A percentile compares a stretch with the other conserved stretches of the same genome.
Evolutionary conservation across 2,888 invertebrate species (phyloP).

Genomic region (Synanthedon formicaeformis): DNA sequence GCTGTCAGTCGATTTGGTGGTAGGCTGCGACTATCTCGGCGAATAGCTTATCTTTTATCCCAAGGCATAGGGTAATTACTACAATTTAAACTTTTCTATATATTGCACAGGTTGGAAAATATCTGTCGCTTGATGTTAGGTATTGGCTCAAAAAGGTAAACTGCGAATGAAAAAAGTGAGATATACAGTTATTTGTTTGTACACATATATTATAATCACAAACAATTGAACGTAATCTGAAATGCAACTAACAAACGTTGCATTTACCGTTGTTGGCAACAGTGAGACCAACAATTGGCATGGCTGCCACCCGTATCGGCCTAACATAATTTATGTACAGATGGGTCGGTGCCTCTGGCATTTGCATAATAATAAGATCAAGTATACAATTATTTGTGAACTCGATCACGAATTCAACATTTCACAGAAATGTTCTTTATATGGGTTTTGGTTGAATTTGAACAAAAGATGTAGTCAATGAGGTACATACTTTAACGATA

Average conservation of each 20-base stretch:
- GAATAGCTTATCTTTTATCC: too few species aligned
- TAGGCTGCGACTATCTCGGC: too few species aligned
- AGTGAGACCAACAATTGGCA: conserved; percentile 7
- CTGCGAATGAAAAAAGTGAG: too few species aligned
- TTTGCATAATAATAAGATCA: conserved; percentile 29
- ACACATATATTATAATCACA: not conserved
- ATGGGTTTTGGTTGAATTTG: not conserved
- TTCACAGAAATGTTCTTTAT: not conserved
- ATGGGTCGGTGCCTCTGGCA: conserved; percentile 13
- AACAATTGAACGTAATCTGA: conserved; percentile 3
- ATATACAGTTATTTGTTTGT: too few species aligned
- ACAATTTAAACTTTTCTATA: too few species aligned
- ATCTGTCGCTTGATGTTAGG: too few species aligned
- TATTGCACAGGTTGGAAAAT: too few species aligned
- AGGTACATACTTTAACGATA: too few species aligned
- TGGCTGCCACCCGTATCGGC: conserved; percentile 10
- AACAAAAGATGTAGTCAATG: too few species aligned
- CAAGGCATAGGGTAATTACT: too few species aligned
- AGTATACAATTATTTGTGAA: conserved; percentile 22
- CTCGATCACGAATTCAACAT: conserved; percentile 15
- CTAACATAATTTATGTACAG: conserved; percentile 19
- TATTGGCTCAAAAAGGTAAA: too few species aligned
- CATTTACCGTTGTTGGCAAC: conserved; percentile 1
- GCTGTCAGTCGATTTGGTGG: too few species aligned
- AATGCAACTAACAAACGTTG: conserved; percentile 6